phyloP scores from a whole-genome alignment of 2,888 invertebrate genomes.

The Marronus borbonicus region DNA sequence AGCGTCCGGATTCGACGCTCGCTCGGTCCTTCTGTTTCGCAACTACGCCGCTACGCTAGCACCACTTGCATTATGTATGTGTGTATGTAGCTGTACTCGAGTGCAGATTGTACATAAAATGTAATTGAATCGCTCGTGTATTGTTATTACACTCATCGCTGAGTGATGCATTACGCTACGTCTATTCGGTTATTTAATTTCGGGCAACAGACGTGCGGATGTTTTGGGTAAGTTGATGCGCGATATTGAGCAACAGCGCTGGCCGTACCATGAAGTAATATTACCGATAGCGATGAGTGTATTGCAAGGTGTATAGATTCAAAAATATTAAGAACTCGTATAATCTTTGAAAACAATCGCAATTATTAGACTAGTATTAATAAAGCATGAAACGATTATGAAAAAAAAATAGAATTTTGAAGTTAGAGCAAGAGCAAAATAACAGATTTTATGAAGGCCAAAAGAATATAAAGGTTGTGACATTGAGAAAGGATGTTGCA shows the following conservation, averaged over 20 bases:
- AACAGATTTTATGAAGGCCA: too few relatives aligned
- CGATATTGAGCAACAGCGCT: not conserved
- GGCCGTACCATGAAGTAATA: too few relatives aligned
- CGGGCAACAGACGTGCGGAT: slow-evolving; percentile 3
- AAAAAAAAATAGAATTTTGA: too few relatives aligned
- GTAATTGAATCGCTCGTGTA: slow-evolving; percentile 68
- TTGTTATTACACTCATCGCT: slow-evolving; percentile 67
- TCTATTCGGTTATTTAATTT: slow-evolving; percentile 45
- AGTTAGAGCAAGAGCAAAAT: too few relatives aligned
- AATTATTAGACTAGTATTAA: too few relatives aligned
- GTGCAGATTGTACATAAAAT: slow-evolving; percentile 70
- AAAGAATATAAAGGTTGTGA: too few relatives aligned
- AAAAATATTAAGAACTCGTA: too few relatives aligned
- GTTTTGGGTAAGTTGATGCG: not conserved
- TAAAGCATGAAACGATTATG: too few relatives aligned
- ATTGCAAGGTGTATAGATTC: too few relatives aligned
- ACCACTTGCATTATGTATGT: slow-evolving; percentile 4
- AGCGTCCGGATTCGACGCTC: slow-evolving; percentile 30
- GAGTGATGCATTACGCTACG: slow-evolving; percentile 65
- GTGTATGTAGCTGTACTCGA: slow-evolving; percentile 61
- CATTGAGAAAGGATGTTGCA: too few relatives aligned
- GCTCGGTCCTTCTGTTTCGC: slow-evolving; percentile 23
- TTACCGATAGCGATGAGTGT: too few relatives aligned
- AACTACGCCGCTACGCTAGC: not conserved
- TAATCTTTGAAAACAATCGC: too few relatives aligned